Evolutionary conservation across 2,113 vertebrate species (phyloP), one percentile per base, ranked within the genome.

Genomic region (Xenopus tropicalis): DNA sequence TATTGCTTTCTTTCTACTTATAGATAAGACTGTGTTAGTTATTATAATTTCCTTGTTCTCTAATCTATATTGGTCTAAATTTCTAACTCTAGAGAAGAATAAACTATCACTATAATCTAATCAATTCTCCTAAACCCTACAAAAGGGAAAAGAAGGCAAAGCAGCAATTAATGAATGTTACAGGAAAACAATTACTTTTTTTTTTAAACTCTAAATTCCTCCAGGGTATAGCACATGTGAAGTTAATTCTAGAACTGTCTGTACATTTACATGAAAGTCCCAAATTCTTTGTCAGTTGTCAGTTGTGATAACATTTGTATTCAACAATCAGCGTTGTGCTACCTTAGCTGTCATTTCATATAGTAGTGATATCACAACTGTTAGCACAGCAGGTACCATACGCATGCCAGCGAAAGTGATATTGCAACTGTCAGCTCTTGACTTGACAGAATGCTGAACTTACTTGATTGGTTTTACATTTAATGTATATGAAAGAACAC

Each of bases 291-390:
- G 14, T 48, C 46, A 48, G 46, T 54, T 54, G 52, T 54, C 52
- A 54, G 14, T 54, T 54, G 52, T 54, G 19, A 54, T 54, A 54
- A n/a, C 52, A 54, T 54, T 54, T 54, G 19, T 10, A 54, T 54
- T 1, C 14, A 54, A 54, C 19, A 54, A n/a, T 54, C 19, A 20
- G 14, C 14, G 19, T 54, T 54, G 9, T 54, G 52, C 19, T n/a
- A n/a, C 52, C 19, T 54, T n/a, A n/a, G 14, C 52, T 54, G 52
- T 54, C 52, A 54, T 17, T 54, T n/a, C 19, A 54, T n/a, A 54
- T n/a, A n/a, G 16, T 54, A 54, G 52, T 54, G 52, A 54, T 54
- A n/a, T 54, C 52, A 54, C 52, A 54, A 54, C 52, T 54, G 52
- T 54, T 54, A 54, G 19, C 52, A 54, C 52, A 54, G 52, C 19